Percentiles rank a stretch among this genome's conserved stretches.
These are phyloP conservation scores for Cryptoblepharus egeriae DNA, from an alignment of 2,797 vertebrate genomes.

Conservation along the genomic window DNA sequence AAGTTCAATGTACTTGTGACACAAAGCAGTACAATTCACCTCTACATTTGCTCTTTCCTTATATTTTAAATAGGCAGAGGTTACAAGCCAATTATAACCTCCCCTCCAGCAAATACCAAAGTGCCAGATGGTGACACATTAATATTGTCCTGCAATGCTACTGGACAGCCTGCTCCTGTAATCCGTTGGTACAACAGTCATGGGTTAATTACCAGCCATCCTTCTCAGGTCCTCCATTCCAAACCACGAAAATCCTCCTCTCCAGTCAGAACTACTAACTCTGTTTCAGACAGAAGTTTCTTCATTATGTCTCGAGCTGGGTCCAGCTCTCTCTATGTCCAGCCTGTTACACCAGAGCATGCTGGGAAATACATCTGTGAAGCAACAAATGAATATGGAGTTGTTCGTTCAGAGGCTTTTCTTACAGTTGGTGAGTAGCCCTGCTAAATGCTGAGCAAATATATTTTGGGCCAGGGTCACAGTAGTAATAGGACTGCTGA, in stretches of 20 bases:
- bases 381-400: constrained; percentile 72
- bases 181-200: constrained; percentile 75
- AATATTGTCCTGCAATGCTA: constrained; percentile 76
- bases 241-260: constrained; percentile 54
- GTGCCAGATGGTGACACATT: constrained; percentile 65
- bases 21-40: not conserved
- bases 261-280: constrained; percentile 1
- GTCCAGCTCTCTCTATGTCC: constrained; percentile 73
- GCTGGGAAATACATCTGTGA: constrained; percentile 72
- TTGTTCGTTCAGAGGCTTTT: constrained; percentile 62
- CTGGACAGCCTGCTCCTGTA: constrained; percentile 68
- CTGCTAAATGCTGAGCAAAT: not conserved
- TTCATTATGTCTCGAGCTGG: constrained; percentile 65
- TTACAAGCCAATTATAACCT: constrained; percentile 71
- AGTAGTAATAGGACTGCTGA: not conserved
- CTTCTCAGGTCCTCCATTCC: constrained; percentile 67
- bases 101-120: constrained; percentile 62
- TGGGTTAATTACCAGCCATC: constrained; percentile 68
- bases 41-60: not conserved
- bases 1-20: not conserved
- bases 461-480: too few relatives aligned
- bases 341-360: constrained; percentile 51
- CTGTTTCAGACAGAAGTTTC: constrained; percentile 48
- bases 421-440: constrained; percentile 75
- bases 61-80: constrained; percentile 55